phyloP scores from a whole-genome alignment of 2,888 invertebrate species.

The Sympetrum striolatum region DNA sequence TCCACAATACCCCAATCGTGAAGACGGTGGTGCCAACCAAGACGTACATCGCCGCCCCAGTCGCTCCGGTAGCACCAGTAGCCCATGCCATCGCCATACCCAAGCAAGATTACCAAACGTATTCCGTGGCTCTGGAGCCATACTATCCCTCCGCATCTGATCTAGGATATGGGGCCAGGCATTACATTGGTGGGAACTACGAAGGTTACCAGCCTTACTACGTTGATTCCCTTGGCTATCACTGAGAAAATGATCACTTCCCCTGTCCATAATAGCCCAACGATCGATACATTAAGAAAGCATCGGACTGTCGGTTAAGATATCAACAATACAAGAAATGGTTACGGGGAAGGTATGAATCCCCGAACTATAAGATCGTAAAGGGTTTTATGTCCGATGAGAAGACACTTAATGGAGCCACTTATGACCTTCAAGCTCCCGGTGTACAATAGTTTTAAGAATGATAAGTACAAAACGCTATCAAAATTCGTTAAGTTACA shows the following conservation, averaged over 20 bases:
- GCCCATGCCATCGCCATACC: neutral
- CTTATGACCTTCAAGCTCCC: neutral
- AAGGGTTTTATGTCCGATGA: too few relatives aligned
- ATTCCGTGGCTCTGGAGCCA: neutral
- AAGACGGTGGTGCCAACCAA: slow-evolving; percentile 13
- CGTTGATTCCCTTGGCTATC: slow-evolving; percentile 1
- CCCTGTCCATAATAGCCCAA: neutral
- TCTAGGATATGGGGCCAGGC: neutral
- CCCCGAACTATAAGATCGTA: too few relatives aligned
- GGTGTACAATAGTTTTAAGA: neutral
- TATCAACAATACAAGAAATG: too few relatives aligned
- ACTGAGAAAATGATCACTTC: neutral
- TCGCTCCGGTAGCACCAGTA: neutral
- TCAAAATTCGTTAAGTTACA: neutral
- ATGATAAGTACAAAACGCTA: neutral
- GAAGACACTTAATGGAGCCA: neutral
- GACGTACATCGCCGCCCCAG: neutral
- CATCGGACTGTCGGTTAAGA: neutral
- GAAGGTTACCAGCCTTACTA: neutral
- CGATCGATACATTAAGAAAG: neutral
- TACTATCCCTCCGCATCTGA: slow-evolving; percentile 13
- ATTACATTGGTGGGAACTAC: slow-evolving; percentile 2
- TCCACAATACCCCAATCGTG: neutral
- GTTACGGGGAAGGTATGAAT: too few relatives aligned
- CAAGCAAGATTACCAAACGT: neutral